These are phyloP conservation scores for Oscheius myriophilus DNA, from an alignment of 2,888 invertebrate species.

Conservation along the genomic window DNA sequence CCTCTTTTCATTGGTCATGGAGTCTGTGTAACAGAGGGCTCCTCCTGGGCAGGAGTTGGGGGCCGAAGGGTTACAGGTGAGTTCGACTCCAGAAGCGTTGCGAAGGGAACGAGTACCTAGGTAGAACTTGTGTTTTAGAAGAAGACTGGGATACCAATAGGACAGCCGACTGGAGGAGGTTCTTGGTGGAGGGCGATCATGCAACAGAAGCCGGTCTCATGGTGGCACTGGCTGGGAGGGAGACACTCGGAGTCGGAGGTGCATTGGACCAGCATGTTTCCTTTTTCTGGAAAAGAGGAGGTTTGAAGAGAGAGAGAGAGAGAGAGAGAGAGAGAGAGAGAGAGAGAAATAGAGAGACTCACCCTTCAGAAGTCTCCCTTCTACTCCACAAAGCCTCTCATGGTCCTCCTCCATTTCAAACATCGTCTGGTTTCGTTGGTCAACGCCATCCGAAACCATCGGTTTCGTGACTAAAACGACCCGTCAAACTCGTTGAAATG, in stretches of 20 bases:
- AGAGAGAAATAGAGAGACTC: not conserved
- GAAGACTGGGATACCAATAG: conserved; percentile 14
- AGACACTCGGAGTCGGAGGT: conserved; percentile 29
- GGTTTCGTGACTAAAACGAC: conserved; percentile 20
- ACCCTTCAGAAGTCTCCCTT: conserved; percentile 33
- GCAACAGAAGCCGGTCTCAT: conserved; percentile 29
- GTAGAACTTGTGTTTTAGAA: not conserved
- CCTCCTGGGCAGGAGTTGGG: conserved; percentile 56
- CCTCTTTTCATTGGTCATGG: conserved; percentile 43
- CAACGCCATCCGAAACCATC: conserved; percentile 25
- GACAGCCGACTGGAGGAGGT: conserved; percentile 49
- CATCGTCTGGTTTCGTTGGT: conserved; percentile 24
- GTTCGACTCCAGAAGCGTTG: conserved; percentile 29
- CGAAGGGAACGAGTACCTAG: conserved; percentile 27
- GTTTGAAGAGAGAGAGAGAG: not conserved
- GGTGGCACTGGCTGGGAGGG: conserved; percentile 29
- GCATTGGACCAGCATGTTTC: conserved; percentile 30
- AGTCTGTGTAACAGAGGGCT: conserved; percentile 53
- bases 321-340: no score
- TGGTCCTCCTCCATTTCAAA: conserved; percentile 35
- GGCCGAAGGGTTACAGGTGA: conserved; percentile 30
- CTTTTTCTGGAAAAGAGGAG: conserved; percentile 16
- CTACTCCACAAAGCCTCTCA: conserved; percentile 30
- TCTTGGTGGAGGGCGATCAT: conserved; percentile 38
- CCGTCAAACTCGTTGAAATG: no score